Evolutionary conservation across 2,113 vertebrate genomes (phyloP).

Genomic region (Dryoscopus gambensis): DNA sequence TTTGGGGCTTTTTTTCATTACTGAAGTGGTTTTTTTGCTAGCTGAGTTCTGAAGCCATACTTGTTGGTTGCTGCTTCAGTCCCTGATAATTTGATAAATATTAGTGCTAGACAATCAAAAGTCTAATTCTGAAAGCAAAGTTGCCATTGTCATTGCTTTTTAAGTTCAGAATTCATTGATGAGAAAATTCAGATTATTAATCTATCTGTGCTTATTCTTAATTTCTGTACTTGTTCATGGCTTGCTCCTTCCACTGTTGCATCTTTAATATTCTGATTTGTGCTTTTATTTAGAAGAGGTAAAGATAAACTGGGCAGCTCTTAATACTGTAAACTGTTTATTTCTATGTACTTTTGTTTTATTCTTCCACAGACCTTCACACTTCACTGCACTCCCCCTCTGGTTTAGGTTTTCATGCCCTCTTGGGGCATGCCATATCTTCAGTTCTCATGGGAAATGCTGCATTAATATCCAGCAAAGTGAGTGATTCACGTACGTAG

Average conservation of each 20-base stretch:
- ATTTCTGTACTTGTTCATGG: neutral
- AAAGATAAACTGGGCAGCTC: neutral
- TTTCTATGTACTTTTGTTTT: neutral
- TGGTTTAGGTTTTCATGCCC: neutral
- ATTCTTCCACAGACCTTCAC: neutral
- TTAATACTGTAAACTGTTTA: neutral
- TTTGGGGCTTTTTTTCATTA: neutral
- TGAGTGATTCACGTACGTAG: neutral
- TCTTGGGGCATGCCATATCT: neutral
- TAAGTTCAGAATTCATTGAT: neutral
- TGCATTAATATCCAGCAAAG: neutral
- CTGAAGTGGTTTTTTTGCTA: neutral
- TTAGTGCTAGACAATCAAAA: neutral
- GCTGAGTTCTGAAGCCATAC: neutral
- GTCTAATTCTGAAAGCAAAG: neutral
- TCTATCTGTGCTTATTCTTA: fast-evolving
- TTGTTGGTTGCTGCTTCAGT: neutral
- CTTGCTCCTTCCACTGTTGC: neutral
- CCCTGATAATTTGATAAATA: neutral
- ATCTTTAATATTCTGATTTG: neutral
- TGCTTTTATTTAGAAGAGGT: neutral
- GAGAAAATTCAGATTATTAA: neutral
- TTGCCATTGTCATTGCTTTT: neutral
- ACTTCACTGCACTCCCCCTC: neutral
- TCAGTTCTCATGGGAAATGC: neutral